Conservation (phyloP, 1,140 invertebrate genomes). For the Anastatus disparis region DNA sequence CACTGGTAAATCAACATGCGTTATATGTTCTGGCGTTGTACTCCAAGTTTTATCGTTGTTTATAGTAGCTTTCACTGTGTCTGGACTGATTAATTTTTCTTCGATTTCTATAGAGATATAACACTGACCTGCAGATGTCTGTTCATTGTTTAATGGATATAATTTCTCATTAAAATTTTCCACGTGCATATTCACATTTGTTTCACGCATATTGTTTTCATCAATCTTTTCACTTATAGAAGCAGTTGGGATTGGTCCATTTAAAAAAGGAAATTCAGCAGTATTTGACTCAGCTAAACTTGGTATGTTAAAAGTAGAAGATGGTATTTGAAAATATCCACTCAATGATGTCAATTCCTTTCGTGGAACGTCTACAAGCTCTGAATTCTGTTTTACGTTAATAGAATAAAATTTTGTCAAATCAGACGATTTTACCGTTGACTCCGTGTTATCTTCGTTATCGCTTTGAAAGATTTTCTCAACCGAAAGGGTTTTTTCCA, state of each 20-base stretch:
- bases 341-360: constrained; percentile 15
- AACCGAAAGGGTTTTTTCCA: constrained; percentile 48
- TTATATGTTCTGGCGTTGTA: no score
- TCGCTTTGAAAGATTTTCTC: constrained; percentile 31
- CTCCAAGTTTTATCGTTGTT: neutral
- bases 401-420: constrained; percentile 6
- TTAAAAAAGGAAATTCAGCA: no score
- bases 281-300: no score
- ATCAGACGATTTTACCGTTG: constrained; percentile 1
- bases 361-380: neutral
- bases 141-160: no score
- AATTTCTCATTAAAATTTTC: no score
- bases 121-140: no score
- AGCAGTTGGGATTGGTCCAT: no score
- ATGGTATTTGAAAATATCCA: constrained; percentile 19
- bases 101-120: no score
- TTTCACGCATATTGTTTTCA: no score
- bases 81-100: neutral
- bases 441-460: neutral
- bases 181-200: no score
- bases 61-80: neutral
- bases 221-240: no score
- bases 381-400: neutral
- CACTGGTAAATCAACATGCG: constrained; percentile 20
- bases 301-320: constrained; percentile 12